These are phyloP conservation scores for Morpho deidamia DNA, from an alignment of 2,888 invertebrate genomes.

Conservation along the genomic window DNA sequence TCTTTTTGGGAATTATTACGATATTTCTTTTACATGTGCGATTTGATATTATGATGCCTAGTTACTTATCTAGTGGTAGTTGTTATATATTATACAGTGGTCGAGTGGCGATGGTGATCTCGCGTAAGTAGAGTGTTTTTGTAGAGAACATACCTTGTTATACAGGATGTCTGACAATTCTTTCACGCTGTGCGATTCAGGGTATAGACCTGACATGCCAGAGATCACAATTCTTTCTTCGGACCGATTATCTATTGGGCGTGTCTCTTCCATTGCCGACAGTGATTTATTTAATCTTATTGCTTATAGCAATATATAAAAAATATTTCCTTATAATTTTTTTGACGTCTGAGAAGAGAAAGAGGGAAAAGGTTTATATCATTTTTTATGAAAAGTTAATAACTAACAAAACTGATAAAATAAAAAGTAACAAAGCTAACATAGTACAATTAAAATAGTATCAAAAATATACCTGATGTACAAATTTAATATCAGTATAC, in stretches of 20 bases:
- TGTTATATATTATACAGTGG: constrained; percentile 67
- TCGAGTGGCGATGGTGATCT: too few species aligned
- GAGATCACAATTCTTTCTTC: constrained; percentile 29
- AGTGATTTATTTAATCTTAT: neutral
- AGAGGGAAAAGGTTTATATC: neutral
- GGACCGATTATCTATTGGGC: neutral
- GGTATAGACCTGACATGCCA: constrained; percentile 33
- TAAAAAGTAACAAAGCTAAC: too few species aligned
- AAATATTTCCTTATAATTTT: too few species aligned
- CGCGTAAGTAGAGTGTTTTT: too few species aligned
- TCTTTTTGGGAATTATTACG: neutral
- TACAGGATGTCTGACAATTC: constrained; percentile 30
- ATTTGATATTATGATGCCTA: neutral
- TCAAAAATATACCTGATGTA: too few species aligned
- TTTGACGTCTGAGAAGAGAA: too few species aligned
- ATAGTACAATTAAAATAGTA: too few species aligned
- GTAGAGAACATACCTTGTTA: constrained; percentile 26
- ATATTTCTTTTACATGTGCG: neutral
- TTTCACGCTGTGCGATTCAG: constrained; percentile 25
- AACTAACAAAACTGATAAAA: too few species aligned
- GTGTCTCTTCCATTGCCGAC: neutral
- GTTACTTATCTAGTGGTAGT: neutral
- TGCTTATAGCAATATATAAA: too few species aligned
- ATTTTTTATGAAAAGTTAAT: too few species aligned
- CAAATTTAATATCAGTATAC: too few species aligned